A percentile compares a stretch with the other conserved stretches of the same genome.
Conservation (phyloP, 2,888 invertebrate species). For the Arctia plantaginis region DNA sequence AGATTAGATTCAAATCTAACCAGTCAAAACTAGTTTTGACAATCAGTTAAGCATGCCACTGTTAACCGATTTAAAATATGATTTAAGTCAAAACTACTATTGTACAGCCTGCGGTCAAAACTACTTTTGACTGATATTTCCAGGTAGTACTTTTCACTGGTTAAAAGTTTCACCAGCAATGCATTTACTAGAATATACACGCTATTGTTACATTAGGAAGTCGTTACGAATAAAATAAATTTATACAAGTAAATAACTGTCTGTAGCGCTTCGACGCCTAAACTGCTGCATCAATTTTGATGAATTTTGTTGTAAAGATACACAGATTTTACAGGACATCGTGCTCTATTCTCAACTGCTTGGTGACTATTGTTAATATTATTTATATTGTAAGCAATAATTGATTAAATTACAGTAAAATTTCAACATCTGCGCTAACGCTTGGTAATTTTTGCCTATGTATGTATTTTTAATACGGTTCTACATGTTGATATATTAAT, state of each 20-base stretch:
- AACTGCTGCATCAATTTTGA: neutral
- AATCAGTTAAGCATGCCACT: neutral
- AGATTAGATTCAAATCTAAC: neutral
- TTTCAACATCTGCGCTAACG: no score
- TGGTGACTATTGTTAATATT: no score
- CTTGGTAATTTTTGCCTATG: no score
- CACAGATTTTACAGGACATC: neutral
- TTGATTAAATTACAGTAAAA: no score
- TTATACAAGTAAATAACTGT: neutral
- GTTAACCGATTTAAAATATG: neutral
- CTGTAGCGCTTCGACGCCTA: neutral
- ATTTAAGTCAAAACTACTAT: neutral
- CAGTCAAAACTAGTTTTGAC: constrained; percentile 7
- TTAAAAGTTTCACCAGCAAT: neutral
- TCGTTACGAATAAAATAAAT: neutral
- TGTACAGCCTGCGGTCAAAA: neutral
- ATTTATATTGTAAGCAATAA: no score
- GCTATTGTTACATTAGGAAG: neutral
- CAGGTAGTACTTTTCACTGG: neutral
- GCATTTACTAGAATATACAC: neutral
- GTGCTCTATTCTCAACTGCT: no score
- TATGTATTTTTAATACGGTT: no score
- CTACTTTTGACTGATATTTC: neutral
- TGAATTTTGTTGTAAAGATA: neutral
- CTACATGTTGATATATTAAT: no score